Conservation (phyloP, 2,888 invertebrate genomes). For the Caradrina clavipalpis region DNA sequence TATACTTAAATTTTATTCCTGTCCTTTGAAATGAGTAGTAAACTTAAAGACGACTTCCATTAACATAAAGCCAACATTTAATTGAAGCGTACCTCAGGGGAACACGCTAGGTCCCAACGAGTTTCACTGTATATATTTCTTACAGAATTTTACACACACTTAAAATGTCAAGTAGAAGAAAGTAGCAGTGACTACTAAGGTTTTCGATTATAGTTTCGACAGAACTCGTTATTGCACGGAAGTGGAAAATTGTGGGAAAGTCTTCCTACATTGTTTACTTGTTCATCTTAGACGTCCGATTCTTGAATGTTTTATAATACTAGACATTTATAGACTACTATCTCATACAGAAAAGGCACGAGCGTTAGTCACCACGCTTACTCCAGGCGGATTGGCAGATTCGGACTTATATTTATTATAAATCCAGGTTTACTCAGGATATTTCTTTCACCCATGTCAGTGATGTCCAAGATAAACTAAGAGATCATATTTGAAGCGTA, state of each 20-base stretch:
- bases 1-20: conserved; percentile 41
- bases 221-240: conserved; percentile 44
- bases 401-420: too few species aligned
- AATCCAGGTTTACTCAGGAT: too few species aligned
- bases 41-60: conserved; percentile 44
- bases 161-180: conserved; percentile 37
- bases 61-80: conserved; percentile 26
- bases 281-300: background rate
- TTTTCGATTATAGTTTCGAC: conserved; percentile 50
- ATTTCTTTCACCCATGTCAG: too few species aligned
- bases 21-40: conserved; percentile 34
- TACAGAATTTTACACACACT: conserved; percentile 24
- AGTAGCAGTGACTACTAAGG: conserved; percentile 16
- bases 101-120: conserved; percentile 10
- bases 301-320: background rate
- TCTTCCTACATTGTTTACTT: conserved; percentile 12
- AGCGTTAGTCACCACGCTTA: too few species aligned
- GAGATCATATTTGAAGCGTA: too few species aligned
- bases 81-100: conserved; percentile 43
- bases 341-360: too few species aligned
- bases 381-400: too few species aligned
- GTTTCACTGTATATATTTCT: conserved; percentile 20
- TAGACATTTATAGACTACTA: too few species aligned
- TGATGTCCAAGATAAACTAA: too few species aligned
- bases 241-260: conserved; percentile 15